These are phyloP conservation scores for Vicugna pacos DNA, from an alignment of 2,113 vertebrate species.

Conservation along the genomic window DNA sequence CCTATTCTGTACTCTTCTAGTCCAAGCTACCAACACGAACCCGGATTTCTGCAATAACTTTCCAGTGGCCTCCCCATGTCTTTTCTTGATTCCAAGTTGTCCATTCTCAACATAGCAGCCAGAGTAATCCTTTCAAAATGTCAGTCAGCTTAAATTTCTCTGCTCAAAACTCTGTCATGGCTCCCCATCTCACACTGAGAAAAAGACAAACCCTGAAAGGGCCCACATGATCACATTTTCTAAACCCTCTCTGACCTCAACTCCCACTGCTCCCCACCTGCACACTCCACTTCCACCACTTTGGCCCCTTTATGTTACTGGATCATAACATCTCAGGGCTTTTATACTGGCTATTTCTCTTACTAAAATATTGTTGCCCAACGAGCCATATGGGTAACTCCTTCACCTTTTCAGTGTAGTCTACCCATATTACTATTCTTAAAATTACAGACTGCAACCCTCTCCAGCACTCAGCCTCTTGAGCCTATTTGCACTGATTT, in stretches of 20 bases:
- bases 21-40: neutral
- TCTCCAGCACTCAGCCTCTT: neutral
- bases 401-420: neutral
- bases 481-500: neutral
- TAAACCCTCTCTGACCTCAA: neutral
- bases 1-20: neutral
- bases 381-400: neutral
- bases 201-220: neutral
- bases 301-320: neutral
- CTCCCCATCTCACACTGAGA: neutral
- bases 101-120: neutral
- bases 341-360: neutral
- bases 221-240: neutral
- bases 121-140: neutral
- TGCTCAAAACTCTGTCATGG: neutral
- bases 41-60: neutral
- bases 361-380: neutral
- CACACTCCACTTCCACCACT: too few relatives aligned
- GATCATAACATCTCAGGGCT: neutral
- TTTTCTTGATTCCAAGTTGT: neutral
- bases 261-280: neutral
- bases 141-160: neutral
- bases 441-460: neutral
- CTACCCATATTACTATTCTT: neutral
- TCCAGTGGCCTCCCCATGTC: neutral